Conservation (phyloP, 2,888 invertebrate genomes). For the Acheta domesticus region DNA sequence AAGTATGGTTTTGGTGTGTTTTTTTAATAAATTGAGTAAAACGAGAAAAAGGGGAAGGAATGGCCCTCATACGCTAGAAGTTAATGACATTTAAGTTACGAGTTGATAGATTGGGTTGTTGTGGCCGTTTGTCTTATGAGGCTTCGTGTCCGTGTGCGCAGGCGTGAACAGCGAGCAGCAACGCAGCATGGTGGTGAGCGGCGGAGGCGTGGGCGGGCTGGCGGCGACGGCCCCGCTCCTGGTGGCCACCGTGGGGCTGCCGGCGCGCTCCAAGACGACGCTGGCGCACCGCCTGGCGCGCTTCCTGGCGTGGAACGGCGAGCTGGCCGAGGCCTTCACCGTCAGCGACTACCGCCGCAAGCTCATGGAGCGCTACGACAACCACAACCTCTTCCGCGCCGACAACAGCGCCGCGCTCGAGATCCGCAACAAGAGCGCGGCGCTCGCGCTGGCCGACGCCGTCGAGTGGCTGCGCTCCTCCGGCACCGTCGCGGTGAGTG, state of each 20-base stretch:
- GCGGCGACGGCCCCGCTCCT: constrained; percentile 21
- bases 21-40: no score
- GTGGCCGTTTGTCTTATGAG: no score
- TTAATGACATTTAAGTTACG: no score
- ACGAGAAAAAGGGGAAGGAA: no score
- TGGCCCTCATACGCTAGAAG: no score
- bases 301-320: constrained; percentile 30
- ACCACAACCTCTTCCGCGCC: constrained; percentile 83
- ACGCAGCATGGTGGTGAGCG: not conserved
- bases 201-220: not conserved
- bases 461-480: constrained; percentile 68
- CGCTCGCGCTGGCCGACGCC: constrained; percentile 82
- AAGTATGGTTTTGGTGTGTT: no score
- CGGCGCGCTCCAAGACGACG: constrained; percentile 32
- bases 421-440: constrained; percentile 75
- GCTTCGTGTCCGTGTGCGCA: no score
- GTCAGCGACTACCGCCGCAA: constrained; percentile 87
- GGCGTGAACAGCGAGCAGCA: no score
- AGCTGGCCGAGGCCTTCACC: constrained; percentile 61
- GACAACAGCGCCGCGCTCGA: constrained; percentile 79
- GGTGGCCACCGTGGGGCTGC: constrained; percentile 32
- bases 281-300: constrained; percentile 30
- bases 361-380: constrained; percentile 75
- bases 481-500: constrained; percentile 69
- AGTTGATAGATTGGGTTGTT: no score